phyloP scores from a whole-genome alignment of 1,140 invertebrate species.

The Drosophila erecta region DNA sequence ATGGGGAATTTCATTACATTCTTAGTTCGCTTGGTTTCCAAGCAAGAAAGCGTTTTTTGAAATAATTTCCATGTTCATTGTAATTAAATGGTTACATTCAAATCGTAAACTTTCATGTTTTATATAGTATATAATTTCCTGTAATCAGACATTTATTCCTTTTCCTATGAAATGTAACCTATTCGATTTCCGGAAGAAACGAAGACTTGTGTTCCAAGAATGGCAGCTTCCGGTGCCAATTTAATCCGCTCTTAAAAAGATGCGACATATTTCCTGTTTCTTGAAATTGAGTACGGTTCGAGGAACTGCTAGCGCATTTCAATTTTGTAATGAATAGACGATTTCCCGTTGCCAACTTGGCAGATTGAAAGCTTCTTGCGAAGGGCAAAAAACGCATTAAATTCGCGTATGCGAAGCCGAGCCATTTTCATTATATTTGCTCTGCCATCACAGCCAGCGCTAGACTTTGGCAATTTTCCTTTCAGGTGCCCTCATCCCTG shows the following conservation, averaged over 20 bases:
- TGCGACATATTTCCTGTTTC: conserved; percentile 7
- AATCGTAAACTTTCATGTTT: background rate
- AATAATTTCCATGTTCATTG: no score
- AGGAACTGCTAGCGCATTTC: background rate
- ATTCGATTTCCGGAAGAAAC: background rate
- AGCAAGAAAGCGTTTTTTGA: no score
- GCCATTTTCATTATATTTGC: conserved; percentile 11
- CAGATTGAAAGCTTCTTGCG: background rate
- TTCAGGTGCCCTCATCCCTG: conserved; percentile 31
- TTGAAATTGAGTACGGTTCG: no score
- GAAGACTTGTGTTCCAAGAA: conserved; percentile 1
- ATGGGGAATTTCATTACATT: no score
- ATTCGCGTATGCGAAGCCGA: background rate
- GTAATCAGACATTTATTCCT: no score
- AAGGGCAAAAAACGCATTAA: background rate
- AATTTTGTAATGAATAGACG: background rate
- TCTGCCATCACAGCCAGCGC: background rate
- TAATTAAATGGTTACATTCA: background rate
- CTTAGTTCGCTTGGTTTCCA: no score
- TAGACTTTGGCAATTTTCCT: conserved; percentile 23
- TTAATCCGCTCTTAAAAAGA: background rate
- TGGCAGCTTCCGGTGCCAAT: conserved; percentile 5
- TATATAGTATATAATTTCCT: no score
- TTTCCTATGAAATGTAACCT: no score
- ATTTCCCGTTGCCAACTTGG: background rate